phyloP scores from a whole-genome alignment of 2,888 invertebrate species.

The Andrena trimmerana region DNA sequence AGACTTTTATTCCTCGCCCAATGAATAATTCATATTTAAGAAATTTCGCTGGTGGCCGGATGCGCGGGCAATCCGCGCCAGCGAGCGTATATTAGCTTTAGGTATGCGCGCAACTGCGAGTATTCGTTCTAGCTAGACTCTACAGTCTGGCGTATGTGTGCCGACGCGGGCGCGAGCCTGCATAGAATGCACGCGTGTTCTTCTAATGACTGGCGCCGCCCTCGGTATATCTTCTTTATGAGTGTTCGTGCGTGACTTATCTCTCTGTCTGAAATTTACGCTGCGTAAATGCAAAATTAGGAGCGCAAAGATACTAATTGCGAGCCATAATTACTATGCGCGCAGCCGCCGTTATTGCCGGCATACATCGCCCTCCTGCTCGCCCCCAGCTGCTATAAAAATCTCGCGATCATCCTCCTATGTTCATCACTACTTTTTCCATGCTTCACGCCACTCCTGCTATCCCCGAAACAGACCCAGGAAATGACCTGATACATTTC shows the following conservation, averaged over 20 bases:
- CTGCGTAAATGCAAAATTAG: constrained; percentile 25
- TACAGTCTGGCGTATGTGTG: not conserved
- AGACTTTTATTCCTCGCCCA: constrained; percentile 33
- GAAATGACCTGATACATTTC: too few species aligned
- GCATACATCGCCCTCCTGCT: not conserved
- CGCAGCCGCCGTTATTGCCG: constrained; percentile 12
- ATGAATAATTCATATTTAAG: constrained; percentile 56
- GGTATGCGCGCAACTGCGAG: not conserved
- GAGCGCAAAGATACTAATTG: constrained; percentile 35
- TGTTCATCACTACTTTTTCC: too few species aligned
- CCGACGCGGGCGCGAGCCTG: not conserved
- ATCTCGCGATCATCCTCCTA: not conserved
- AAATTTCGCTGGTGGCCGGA: constrained; percentile 10
- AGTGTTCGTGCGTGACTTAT: constrained; percentile 30
- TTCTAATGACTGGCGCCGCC: constrained; percentile 10
- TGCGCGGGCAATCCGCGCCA: not conserved
- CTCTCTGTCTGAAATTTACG: constrained; percentile 21
- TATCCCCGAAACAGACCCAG: too few species aligned
- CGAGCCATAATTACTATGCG: constrained; percentile 20
- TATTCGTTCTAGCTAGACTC: not conserved
- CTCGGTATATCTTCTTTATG: constrained; percentile 36
- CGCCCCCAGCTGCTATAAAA: not conserved
- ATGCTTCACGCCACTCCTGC: too few species aligned
- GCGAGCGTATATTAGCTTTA: constrained; percentile 13
- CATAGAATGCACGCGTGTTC: constrained; percentile 35